phyloP scores from a whole-genome alignment of 2,113 vertebrate species.

The Muntiacus reevesi region DNA sequence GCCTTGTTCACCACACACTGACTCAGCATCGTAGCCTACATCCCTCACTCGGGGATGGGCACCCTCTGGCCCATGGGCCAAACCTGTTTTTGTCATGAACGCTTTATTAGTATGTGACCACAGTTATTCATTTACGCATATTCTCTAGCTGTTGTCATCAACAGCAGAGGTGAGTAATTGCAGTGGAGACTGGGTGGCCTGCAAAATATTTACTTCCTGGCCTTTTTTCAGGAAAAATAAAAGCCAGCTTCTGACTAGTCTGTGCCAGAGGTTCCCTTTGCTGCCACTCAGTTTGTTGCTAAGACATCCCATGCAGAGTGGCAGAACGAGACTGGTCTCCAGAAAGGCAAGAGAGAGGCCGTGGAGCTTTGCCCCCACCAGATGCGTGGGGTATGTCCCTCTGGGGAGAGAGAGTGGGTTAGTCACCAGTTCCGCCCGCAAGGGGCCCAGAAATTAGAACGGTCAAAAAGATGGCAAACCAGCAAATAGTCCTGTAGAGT shows the following conservation, averaged over 20 bases:
- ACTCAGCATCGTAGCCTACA: background rate
- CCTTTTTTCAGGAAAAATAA: background rate
- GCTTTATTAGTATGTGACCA: background rate
- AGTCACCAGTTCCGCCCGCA: fast-evolving
- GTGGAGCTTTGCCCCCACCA: background rate
- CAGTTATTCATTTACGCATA: fast-evolving
- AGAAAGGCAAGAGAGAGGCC: background rate
- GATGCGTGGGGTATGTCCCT: fast-evolving
- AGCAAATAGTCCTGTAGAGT: background rate
- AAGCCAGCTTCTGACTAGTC: background rate
- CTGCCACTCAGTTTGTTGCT: background rate
- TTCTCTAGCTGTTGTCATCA: background rate
- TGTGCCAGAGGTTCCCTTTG: background rate
- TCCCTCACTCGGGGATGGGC: background rate
- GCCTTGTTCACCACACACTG: background rate
- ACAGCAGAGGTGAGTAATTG: background rate
- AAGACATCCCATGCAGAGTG: background rate
- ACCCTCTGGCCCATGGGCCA: background rate
- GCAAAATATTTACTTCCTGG: background rate
- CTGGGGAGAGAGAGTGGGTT: fast-evolving
- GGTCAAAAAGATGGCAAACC: background rate
- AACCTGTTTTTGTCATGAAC: background rate
- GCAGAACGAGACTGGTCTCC: background rate
- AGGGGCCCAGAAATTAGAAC: background rate
- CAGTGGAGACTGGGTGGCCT: background rate